Evolutionary conservation across 1,140 invertebrate genomes (phyloP), one percentile per base, ranked within the genome.

Genomic region (Caenorhabditis tropicalis): DNA sequence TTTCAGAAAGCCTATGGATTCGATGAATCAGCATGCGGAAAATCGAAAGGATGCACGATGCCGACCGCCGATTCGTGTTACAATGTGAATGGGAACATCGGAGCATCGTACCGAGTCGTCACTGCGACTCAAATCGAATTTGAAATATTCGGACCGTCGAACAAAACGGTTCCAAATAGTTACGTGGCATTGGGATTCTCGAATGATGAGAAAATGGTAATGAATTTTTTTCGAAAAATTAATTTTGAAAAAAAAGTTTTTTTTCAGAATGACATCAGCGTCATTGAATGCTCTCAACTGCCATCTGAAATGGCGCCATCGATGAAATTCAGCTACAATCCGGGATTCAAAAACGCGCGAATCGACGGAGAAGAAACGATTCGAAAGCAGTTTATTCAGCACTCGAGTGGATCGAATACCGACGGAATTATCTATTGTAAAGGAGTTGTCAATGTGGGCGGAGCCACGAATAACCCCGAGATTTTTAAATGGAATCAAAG

Each of bases 281-380:
- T 70, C 0, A 70, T 70, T 33, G 60, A 70, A n/a, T 70, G 60
- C 31, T 70, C 60, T 19, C 21, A 70, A 36, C 31, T 70, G 5
- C 12, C 31, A 4, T 16, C 12, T 3, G 60, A 70, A 19, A 16
- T 9, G 5, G 16, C 31, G 16, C 60, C 60, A 21, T 36, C 60
- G 5, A 70, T 70, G 60, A 70, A 70, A n/a, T 70, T 70, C 60
- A 70, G 60, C 19, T 70, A 70, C n/a, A 70, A 70, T 27, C 60
- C 60, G 1, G 60, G 31, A 0, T 70, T 70, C 60, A 36, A 36
- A 7, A 70, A 70, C n/a, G 33, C 60, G 1, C 29, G 60, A 39
- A 70, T 70, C 33, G 33, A 7, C 15, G 60, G 60, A 70, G 60
- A 70, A n/a, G 12, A 10, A 5, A 16, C 60, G 0, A 70, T 70